phyloP scores from a whole-genome alignment of 2,888 invertebrate species.

The Formica aserva region DNA sequence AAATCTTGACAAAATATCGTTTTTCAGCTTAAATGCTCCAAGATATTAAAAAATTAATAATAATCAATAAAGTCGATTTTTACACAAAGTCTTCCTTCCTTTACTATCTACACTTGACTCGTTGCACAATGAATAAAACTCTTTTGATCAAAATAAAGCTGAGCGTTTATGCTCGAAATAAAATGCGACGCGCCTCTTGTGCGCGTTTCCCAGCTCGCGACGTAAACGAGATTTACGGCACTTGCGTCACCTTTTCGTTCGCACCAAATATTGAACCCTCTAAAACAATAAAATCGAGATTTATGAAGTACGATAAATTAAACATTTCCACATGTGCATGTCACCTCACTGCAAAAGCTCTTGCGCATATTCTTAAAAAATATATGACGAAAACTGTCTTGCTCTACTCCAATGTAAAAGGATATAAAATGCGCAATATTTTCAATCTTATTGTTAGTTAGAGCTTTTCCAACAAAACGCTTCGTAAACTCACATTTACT shows the following conservation, averaged over 20 bases:
- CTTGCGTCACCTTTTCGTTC: constrained; percentile 23
- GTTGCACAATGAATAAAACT: constrained; percentile 11
- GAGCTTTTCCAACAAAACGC: neutral
- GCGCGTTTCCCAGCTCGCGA: neutral
- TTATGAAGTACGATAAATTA: constrained; percentile 49
- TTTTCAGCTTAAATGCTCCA: constrained; percentile 24
- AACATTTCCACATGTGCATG: constrained; percentile 22
- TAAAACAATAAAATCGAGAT: constrained; percentile 50
- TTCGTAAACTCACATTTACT: neutral
- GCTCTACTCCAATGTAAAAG: neutral
- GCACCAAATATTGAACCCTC: constrained; percentile 43
- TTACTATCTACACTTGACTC: neutral
- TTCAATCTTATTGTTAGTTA: neutral
- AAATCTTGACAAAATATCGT: constrained; percentile 37
- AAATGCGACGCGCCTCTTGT: constrained; percentile 27
- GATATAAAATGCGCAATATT: constrained; percentile 19
- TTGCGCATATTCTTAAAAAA: constrained; percentile 30
- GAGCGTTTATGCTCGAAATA: constrained; percentile 3
- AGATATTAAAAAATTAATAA: constrained; percentile 24
- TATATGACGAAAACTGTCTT: constrained; percentile 18
- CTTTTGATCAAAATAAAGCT: constrained; percentile 23
- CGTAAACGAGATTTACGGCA: constrained; percentile 48
- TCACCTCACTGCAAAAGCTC: constrained; percentile 14
- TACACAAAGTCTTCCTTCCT: neutral
- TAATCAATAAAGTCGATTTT: constrained; percentile 1